Conservation (phyloP, 2,113 vertebrate genomes). For the Aphyosemion australe region DNA sequence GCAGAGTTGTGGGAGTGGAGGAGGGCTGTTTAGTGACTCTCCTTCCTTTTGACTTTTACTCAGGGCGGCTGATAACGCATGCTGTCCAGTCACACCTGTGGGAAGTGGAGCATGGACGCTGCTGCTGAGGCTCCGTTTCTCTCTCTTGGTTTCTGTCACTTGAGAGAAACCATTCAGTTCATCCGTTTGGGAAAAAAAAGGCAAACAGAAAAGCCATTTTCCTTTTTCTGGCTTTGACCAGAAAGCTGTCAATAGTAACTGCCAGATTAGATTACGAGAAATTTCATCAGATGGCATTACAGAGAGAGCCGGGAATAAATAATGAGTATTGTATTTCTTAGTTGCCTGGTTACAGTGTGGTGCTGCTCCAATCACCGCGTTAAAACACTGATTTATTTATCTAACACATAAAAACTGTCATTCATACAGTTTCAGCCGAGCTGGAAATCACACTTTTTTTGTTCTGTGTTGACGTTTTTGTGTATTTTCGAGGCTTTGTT, state of each 20-base stretch:
- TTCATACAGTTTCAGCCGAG: neutral
- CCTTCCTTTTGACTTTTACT: neutral
- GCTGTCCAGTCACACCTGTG: neutral
- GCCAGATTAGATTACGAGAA: constrained; percentile 34
- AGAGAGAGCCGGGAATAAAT: neutral
- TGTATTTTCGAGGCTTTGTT: constrained; percentile 3
- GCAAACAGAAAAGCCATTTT: neutral
- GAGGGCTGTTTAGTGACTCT: constrained; percentile 27
- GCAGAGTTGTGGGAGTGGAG: constrained; percentile 24
- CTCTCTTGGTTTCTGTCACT: neutral
- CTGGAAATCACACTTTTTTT: neutral
- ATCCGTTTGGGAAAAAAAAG: neutral
- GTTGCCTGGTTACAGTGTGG: constrained; percentile 61
- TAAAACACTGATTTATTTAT: constrained; percentile 37
- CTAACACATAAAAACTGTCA: constrained; percentile 4
- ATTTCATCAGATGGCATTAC: constrained; percentile 32
- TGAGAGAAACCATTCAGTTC: neutral
- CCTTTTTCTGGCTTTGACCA: constrained; percentile 17
- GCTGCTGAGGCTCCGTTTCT: neutral
- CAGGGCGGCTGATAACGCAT: neutral
- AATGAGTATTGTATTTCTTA: constrained; percentile 53
- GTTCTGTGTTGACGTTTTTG: neutral
- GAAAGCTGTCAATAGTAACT: constrained; percentile 21
- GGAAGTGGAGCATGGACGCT: neutral
- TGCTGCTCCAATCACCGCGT: constrained; percentile 31